Evolutionary conservation across 2,888 invertebrate species (phyloP).

Genomic region (Leptopilina drosophilae): DNA sequence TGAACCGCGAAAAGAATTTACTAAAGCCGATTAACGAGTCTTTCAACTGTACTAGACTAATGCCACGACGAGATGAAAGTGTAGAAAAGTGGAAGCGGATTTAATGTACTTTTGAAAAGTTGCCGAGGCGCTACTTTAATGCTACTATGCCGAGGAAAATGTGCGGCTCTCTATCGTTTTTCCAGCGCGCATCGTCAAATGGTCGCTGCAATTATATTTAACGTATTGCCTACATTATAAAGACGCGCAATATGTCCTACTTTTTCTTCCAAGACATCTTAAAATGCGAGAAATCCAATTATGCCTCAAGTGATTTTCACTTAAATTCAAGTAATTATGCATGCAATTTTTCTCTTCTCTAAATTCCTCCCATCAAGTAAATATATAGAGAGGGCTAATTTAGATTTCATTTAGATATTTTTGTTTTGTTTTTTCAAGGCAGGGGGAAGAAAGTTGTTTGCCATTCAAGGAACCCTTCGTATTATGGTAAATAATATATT

Average conservation of each 20-base stretch:
- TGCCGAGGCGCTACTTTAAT: neutral
- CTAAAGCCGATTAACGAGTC: conserved; percentile 13
- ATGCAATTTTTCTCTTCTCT: neutral
- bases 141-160: neutral
- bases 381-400: too few relatives aligned
- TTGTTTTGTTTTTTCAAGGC: neutral
- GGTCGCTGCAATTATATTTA: conserved; percentile 3
- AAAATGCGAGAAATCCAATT: neutral
- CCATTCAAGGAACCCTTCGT: neutral
- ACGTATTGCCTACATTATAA: neutral
- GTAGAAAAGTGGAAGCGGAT: conserved; percentile 25
- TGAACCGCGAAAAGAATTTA: conserved; percentile 14
- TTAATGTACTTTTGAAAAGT: conserved; percentile 29
- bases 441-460: neutral
- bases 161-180: neutral
- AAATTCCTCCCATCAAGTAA: neutral
- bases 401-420: too few relatives aligned
- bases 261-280: neutral
- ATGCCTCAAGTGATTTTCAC: conserved; percentile 1
- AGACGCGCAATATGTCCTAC: neutral
- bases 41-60: conserved; percentile 8
- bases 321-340: conserved; percentile 4
- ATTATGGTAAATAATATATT: neutral
- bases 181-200: neutral
- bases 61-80: conserved; percentile 5